Conservation (phyloP, 2,797 vertebrate genomes). For the Eulemur coronatus region DNA sequence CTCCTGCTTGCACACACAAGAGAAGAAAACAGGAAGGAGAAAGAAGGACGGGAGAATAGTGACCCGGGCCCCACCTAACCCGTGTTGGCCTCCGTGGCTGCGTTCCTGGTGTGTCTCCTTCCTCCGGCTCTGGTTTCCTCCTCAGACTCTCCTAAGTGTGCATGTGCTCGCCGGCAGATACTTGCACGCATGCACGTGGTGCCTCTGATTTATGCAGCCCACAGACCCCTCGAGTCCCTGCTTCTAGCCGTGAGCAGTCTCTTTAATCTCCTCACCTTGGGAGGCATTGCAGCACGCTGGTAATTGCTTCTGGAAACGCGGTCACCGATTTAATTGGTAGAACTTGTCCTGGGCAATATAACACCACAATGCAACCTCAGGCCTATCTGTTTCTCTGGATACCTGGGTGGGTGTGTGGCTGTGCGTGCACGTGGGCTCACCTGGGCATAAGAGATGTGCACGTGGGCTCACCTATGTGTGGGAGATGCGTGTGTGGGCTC, state of each 20-base stretch:
- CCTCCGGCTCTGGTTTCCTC: neutral
- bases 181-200: rapidly evolving
- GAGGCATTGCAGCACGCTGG: neutral
- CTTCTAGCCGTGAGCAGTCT: neutral
- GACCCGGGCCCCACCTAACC: too few species aligned
- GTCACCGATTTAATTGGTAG: conserved; percentile 57
- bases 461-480: neutral
- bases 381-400: neutral
- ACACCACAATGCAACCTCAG: neutral
- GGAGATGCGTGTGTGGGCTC: rapidly evolving
- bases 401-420: rapidly evolving
- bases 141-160: rapidly evolving
- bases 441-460: neutral
- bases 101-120: rapidly evolving
- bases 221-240: neutral
- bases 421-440: rapidly evolving
- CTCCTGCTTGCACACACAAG: neutral
- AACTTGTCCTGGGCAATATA: conserved; percentile 28
- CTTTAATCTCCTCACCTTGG: conserved; percentile 18
- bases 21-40: neutral
- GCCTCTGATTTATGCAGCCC: neutral
- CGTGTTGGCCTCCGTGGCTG: rapidly evolving
- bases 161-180: rapidly evolving
- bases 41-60: neutral
- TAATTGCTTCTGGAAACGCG: conserved; percentile 72